Conservation (phyloP, 2,888 invertebrate genomes). For the Erebia epiphron region DNA sequence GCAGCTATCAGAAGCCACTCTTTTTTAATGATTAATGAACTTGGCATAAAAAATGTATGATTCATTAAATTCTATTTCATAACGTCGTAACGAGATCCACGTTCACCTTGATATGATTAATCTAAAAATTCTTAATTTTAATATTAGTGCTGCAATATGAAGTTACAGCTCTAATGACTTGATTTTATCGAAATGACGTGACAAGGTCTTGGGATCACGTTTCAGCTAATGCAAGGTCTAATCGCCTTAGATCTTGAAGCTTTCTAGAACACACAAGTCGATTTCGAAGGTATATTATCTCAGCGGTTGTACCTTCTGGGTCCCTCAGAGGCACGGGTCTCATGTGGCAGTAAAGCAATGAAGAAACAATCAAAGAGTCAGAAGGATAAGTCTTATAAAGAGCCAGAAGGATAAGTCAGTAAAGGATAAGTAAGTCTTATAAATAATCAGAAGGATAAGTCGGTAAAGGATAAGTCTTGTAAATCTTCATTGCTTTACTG, state of each 20-base stretch:
- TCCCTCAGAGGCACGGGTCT: no score
- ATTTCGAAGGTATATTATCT: background rate
- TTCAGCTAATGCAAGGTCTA: conserved; percentile 9
- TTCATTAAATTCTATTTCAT: background rate
- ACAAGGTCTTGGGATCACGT: conserved; percentile 13
- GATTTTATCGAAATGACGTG: conserved; percentile 4
- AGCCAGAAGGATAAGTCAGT: no score
- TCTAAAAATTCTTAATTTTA: background rate
- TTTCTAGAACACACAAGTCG: background rate
- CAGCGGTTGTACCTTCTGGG: no score
- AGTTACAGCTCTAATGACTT: conserved; percentile 6
- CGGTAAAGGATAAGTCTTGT: no score
- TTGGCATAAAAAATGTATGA: background rate
- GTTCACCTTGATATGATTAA: conserved; percentile 13
- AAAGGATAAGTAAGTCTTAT: no score
- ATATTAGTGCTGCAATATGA: conserved; percentile 7
- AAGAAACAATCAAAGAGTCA: no score
- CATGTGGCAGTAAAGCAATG: no score
- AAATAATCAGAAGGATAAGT: no score
- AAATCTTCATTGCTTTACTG: no score
- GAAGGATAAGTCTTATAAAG: no score
- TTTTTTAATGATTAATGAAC: background rate
- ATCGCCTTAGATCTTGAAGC: background rate
- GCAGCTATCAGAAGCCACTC: background rate
- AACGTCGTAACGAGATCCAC: background rate